Conservation (phyloP, 2,797 vertebrate species). For the Tokudaia muenninki region DNA sequence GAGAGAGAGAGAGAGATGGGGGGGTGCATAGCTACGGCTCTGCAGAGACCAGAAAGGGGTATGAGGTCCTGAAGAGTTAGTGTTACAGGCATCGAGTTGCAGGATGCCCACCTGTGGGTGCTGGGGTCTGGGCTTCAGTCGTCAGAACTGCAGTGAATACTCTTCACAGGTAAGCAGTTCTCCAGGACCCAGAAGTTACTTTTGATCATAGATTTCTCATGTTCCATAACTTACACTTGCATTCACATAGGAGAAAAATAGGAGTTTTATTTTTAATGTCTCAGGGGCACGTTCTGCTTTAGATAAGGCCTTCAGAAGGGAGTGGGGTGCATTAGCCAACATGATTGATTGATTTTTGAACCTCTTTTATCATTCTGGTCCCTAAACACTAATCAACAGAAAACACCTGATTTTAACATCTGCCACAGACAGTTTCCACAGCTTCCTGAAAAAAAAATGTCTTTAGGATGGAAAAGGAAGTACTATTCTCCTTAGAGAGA, state of each 20-base stretch:
- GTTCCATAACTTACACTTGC: background rate
- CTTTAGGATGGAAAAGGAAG: constrained; percentile 10
- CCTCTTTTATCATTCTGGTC: constrained; percentile 48
- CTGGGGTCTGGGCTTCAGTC: background rate
- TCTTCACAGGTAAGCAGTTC: background rate
- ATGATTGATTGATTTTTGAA: constrained; percentile 57
- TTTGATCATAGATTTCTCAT: background rate
- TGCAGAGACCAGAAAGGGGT: background rate
- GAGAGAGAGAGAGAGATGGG: no score
- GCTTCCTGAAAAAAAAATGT: constrained; percentile 1
- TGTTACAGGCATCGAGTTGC: background rate
- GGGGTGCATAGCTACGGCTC: background rate
- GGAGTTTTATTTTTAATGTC: background rate
- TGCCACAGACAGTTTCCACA: constrained; percentile 16
- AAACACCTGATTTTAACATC: constrained; percentile 63
- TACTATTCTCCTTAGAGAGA: background rate
- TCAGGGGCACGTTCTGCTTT: background rate
- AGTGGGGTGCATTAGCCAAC: constrained; percentile 1
- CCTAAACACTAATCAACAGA: constrained; percentile 60
- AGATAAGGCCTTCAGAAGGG: constrained; percentile 23
- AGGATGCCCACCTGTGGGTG: background rate
- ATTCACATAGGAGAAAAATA: background rate
- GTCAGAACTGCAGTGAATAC: background rate
- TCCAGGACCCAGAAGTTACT: background rate
- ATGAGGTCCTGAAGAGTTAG: background rate